These are phyloP conservation scores for Luidia sarsii DNA, from an alignment of 53 echinoderm and acorn worm species.

Conservation along the genomic window DNA sequence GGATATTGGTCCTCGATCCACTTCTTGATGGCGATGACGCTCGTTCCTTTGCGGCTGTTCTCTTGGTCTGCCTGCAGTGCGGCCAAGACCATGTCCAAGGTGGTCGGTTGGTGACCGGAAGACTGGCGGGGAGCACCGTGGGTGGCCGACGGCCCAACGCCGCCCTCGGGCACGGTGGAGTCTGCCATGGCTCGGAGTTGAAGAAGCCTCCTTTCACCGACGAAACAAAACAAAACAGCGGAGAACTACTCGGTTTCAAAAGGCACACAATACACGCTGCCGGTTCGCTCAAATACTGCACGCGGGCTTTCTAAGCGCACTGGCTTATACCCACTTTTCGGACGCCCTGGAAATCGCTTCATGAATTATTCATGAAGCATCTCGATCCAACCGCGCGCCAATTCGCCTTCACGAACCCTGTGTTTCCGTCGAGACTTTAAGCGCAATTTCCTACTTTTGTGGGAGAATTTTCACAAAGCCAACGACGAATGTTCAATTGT, in stretches of 20 bases:
- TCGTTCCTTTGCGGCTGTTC: conserved; percentile 63
- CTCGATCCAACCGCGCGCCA: too few relatives aligned
- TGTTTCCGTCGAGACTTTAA: too few relatives aligned
- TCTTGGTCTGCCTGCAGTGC: conserved; percentile 44
- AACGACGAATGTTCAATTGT: too few relatives aligned
- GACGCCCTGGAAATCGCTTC: conserved; percentile 11
- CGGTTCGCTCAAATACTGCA: too few relatives aligned
- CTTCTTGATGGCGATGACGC: conserved; percentile 60
- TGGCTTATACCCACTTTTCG: conserved; percentile 8
- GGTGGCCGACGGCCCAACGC: neutral
- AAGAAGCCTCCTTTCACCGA: too few relatives aligned
- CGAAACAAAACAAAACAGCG: too few relatives aligned
- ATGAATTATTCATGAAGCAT: conserved; percentile 31
- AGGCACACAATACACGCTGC: too few relatives aligned
- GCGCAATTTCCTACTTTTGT: too few relatives aligned
- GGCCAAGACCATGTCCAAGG: conserved; percentile 62
- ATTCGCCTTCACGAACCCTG: too few relatives aligned
- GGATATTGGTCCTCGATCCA: conserved; percentile 66
- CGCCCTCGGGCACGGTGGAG: conserved; percentile 31
- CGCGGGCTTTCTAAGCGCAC: too few relatives aligned
- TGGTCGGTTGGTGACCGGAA: conserved; percentile 43
- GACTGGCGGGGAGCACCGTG: neutral
- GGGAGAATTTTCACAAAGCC: too few relatives aligned
- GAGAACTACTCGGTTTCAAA: too few relatives aligned
- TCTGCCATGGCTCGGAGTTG: conserved; percentile 41